These are phyloP conservation scores for Macrosiphum euphorbiae DNA, from an alignment of 2,888 invertebrate species.

Conservation along the genomic window DNA sequence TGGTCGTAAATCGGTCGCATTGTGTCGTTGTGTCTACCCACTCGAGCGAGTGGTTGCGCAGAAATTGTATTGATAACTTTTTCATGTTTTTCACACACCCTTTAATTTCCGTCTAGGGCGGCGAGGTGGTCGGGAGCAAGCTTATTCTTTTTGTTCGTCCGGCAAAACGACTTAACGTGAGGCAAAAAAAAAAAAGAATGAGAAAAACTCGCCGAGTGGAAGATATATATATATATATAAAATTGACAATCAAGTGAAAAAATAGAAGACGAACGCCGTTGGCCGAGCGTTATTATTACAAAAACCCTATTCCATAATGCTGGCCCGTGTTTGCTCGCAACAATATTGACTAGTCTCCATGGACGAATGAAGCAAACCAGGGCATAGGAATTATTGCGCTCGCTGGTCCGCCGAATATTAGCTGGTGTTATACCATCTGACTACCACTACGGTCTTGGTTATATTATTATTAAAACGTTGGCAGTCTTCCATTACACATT, in stretches of 20 bases:
- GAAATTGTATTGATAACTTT: constrained; percentile 4
- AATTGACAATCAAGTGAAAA: not conserved
- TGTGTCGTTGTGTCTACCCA: not conserved
- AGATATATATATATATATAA: not conserved
- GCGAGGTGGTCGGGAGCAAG: not conserved
- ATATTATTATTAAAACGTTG: not conserved
- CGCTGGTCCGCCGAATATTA: not conserved
- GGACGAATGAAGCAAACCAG: not conserved
- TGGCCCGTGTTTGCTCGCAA: not conserved
- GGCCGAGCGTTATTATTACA: not conserved
- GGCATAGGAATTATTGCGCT: not conserved
- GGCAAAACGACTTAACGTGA: not conserved
- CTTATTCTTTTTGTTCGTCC: constrained; percentile 22
- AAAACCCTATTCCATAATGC: not conserved
- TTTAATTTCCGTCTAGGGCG: constrained; percentile 2
- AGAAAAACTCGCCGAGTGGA: not conserved
- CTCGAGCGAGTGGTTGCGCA: not conserved
- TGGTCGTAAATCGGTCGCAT: not conserved
- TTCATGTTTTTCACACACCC: not conserved
- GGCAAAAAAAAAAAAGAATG: not conserved
- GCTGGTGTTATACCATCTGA: not conserved
- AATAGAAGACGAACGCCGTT: not conserved
- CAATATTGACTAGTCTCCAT: not conserved
- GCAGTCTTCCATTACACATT: not conserved
- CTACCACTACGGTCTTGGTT: not conserved